These are phyloP conservation scores for Onychomys arenicola DNA, from an alignment of 2,797 vertebrate species.

Conservation along the genomic window DNA sequence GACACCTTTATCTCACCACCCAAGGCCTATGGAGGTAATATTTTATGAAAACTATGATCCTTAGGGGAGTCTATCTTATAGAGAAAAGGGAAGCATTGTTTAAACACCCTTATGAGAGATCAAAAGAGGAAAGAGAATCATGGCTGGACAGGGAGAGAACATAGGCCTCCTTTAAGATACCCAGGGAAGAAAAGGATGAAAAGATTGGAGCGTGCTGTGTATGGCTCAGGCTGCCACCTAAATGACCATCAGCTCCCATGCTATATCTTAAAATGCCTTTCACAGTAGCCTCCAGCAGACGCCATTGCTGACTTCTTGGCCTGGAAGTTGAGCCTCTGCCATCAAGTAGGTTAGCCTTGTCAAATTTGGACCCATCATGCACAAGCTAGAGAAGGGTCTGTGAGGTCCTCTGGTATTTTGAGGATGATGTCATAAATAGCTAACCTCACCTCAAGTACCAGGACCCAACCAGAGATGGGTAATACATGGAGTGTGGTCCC, in stretches of 20 bases:
- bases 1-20: background rate
- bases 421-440: background rate
- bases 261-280: background rate
- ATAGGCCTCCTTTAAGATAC: conserved; percentile 4
- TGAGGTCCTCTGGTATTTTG: background rate
- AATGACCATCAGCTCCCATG: background rate
- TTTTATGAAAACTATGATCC: background rate
- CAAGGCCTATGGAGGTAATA: background rate
- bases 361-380: background rate
- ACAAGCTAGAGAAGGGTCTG: background rate
- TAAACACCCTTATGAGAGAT: background rate
- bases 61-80: background rate
- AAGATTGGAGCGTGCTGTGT: background rate
- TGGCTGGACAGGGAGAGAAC: background rate
- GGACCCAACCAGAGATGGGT: background rate
- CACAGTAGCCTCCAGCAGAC: background rate
- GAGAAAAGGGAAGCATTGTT: background rate
- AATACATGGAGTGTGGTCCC: background rate
- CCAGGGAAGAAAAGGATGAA: background rate
- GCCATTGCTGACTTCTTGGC: background rate
- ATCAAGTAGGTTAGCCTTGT: background rate
- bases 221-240: background rate
- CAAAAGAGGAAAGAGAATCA: background rate
- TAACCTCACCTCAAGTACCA: background rate
- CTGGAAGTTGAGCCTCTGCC: background rate